Evolutionary conservation across 2,888 invertebrate genomes (phyloP), one percentile per base, ranked within the genome.

Genomic region (Nomada flava): DNA sequence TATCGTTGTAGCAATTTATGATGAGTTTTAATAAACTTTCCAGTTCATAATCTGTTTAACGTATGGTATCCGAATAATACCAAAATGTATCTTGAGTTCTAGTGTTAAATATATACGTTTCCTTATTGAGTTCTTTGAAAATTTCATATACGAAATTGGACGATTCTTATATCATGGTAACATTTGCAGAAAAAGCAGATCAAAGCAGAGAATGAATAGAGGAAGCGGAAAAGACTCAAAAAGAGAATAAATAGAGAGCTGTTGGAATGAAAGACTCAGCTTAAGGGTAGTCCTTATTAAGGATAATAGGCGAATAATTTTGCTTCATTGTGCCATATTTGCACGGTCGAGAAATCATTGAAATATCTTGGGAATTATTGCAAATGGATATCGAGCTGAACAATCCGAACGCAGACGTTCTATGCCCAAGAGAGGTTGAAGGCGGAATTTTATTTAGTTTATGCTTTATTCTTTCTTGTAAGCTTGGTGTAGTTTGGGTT

Each of bases 301-400:
- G 47, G 18, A 53, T 20, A 62, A 72, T n/a, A 13, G 26, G 20
- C 20, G 20, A 20, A 20, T 20, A 20, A 20, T 52, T 60, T 60
- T 23, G 23, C 15, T 59, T 26, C n/a, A 60, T 50, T 29, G 23
- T 44, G 23, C 20, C 18, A 55, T 26, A 42, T 69, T 57, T 44
- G 18, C 44, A 29, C 26, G 63, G 18, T 47, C 47, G 47, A 47
- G 63, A 63, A 63, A 63, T 63, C 42, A 63, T 55, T 72, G 36
- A 44, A 62, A 60, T 59, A 52, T 63, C 62, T 72, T 62, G 36
- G 53, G 50, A 62, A 53, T 42, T 42, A 18, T 23, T 18, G 63
- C 29, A 18, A 13, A 63, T 18, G 42, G 15, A 36, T 29, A 29
- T 26, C 36, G 20, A 26, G n/a, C 52, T 47, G 36, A 42, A 44